Evolutionary conservation across 2,888 invertebrate genomes (phyloP).

Genomic region (Scaptomyza flava): DNA sequence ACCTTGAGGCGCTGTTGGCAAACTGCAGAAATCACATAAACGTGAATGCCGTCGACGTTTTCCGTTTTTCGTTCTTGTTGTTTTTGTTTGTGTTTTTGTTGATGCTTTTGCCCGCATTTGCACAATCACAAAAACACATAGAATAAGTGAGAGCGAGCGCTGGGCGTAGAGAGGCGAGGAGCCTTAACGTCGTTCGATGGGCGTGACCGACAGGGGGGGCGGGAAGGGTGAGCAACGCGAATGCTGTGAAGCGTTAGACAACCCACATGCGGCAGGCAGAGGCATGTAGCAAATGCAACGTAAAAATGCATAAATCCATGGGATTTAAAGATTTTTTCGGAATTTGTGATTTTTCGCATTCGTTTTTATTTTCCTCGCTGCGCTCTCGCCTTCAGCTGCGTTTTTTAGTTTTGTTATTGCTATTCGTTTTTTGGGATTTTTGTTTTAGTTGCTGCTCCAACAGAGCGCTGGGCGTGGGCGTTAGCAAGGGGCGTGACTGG

Average conservation of each 20-base stretch:
- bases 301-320: conserved; percentile 77
- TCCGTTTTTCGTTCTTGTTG: background rate
- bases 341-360: conserved; percentile 78
- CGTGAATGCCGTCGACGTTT: conserved; percentile 32
- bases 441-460: conserved; percentile 48
- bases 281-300: conserved; percentile 63
- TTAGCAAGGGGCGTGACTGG: conserved; percentile 63
- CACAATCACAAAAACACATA: conserved; percentile 58
- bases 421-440: conserved; percentile 20
- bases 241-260: conserved; percentile 54
- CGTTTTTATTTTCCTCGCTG: conserved; percentile 63
- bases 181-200: conserved; percentile 35
- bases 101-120: conserved; percentile 56
- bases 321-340: conserved; percentile 76
- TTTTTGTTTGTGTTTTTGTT: background rate
- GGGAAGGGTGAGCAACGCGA: conserved; percentile 9
- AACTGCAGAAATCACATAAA: conserved; percentile 74
- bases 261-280: conserved; percentile 59
- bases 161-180: background rate
- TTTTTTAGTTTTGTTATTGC: conserved; percentile 14
- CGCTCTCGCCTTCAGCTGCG: conserved; percentile 47
- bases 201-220: conserved; percentile 9
- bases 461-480: conserved; percentile 18
- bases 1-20: conserved; percentile 74
- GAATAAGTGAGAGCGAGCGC: conserved; percentile 24